phyloP scores from a whole-genome alignment of 2,113 vertebrate species.

The Apistogramma diplotaenia region DNA sequence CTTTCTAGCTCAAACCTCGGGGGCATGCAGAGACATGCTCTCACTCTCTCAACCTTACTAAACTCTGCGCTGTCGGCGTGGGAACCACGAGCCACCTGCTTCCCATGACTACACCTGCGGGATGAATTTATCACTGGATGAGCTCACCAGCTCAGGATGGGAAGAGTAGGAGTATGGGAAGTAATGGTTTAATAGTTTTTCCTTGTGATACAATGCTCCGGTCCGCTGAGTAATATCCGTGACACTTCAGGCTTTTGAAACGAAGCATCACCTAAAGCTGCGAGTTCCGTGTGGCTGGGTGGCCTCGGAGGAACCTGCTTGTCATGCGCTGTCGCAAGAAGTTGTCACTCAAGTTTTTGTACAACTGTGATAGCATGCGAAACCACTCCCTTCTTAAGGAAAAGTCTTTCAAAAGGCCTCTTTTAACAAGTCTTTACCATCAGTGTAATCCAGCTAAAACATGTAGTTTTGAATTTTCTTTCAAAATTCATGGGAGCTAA shows the following conservation, averaged over 20 bases:
- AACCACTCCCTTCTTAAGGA: conserved; percentile 69
- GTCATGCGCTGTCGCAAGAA: conserved; percentile 79
- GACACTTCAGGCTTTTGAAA: conserved; percentile 23
- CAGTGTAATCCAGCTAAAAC: background rate
- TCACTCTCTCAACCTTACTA: conserved; percentile 56
- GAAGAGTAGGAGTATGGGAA: no score
- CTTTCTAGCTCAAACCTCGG: conserved; percentile 52
- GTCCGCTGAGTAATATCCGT: background rate
- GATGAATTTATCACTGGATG: conserved; percentile 57
- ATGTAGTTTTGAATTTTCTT: background rate
- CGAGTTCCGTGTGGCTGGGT: conserved; percentile 42
- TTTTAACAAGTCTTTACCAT: background rate
- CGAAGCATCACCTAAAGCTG: conserved; percentile 61
- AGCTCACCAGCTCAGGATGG: conserved; percentile 40
- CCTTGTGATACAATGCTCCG: background rate
- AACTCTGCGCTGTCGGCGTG: conserved; percentile 87
- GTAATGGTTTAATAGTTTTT: background rate
- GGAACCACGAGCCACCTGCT: conserved; percentile 88
- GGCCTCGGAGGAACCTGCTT: conserved; percentile 72
- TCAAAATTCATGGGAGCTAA: background rate
- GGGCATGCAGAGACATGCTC: conserved; percentile 86
- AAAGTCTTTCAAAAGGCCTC: conserved; percentile 17
- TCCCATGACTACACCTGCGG: conserved; percentile 89
- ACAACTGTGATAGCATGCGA: conserved; percentile 46
- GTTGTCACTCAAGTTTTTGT: conserved; percentile 78